phyloP scores from a whole-genome alignment of 2,888 invertebrate genomes.

The Agrilus cyanescens region DNA sequence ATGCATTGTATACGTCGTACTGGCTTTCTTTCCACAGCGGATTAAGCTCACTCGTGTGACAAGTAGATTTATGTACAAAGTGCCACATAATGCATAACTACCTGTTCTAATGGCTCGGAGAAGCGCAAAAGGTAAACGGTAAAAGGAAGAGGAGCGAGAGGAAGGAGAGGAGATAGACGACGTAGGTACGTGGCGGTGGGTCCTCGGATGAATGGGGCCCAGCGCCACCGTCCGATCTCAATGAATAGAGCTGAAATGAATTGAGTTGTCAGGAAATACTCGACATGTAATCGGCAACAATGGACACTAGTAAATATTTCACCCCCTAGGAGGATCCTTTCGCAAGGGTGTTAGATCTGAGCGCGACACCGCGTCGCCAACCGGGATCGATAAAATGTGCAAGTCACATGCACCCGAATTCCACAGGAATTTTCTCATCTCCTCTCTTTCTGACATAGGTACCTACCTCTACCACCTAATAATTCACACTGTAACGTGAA shows the following conservation, averaged over 20 bases:
- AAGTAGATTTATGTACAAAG: slow-evolving; percentile 34
- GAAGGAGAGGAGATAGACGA: slow-evolving; percentile 31
- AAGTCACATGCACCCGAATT: neutral
- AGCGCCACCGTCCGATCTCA: slow-evolving; percentile 39
- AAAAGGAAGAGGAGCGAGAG: slow-evolving; percentile 4
- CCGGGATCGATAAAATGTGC: slow-evolving; percentile 15
- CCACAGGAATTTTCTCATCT: too few relatives aligned
- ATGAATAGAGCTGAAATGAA: slow-evolving; percentile 25
- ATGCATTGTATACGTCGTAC: slow-evolving; percentile 8
- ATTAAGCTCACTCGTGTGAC: slow-evolving; percentile 31
- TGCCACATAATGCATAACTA: slow-evolving; percentile 22
- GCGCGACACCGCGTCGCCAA: slow-evolving; percentile 12
- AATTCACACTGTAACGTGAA: too few relatives aligned
- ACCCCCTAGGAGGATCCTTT: slow-evolving; percentile 15
- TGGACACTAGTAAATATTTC: slow-evolving; percentile 30
- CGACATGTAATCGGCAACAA: slow-evolving; percentile 28
- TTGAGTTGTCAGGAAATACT: slow-evolving; percentile 32
- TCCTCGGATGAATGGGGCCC: slow-evolving; percentile 43
- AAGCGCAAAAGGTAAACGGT: too few relatives aligned
- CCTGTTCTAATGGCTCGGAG: slow-evolving; percentile 15
- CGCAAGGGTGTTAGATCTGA: slow-evolving; percentile 2
- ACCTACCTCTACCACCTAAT: too few relatives aligned
- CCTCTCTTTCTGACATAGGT: too few relatives aligned
- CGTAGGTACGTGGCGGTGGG: slow-evolving; percentile 40
- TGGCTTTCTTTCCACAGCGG: slow-evolving; percentile 25